phyloP scores from a whole-genome alignment of 2,888 invertebrate genomes.

The Melipona beecheii region DNA sequence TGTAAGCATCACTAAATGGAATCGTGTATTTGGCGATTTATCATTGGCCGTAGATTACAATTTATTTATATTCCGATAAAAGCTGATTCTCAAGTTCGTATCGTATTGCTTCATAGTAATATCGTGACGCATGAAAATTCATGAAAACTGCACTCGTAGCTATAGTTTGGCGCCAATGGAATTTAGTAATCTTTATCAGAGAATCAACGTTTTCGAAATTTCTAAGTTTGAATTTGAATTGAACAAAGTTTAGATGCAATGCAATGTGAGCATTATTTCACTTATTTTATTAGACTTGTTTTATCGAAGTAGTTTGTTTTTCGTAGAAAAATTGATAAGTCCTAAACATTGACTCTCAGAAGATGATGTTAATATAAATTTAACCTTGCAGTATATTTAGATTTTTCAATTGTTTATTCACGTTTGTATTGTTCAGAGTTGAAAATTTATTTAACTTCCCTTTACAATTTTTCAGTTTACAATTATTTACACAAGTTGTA shows the following conservation, averaged over 20 bases:
- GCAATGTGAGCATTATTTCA: constrained; percentile 55
- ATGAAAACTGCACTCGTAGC: constrained; percentile 14
- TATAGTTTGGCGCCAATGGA: constrained; percentile 1
- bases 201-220: constrained; percentile 6
- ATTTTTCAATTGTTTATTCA: not conserved
- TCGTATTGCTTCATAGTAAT: not conserved
- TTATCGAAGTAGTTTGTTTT: not conserved
- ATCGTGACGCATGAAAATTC: constrained; percentile 12
- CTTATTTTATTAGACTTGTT: constrained; percentile 21
- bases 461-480: not conserved
- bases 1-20: constrained; percentile 55
- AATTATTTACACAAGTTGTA: not conserved
- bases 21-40: constrained; percentile 70
- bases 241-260: constrained; percentile 23
- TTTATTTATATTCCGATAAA: constrained; percentile 55
- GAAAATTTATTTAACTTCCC: not conserved
- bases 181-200: not conserved
- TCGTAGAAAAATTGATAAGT: not conserved
- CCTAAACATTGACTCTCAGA: not conserved
- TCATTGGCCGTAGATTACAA: constrained; percentile 69
- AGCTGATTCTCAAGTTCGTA: constrained; percentile 37
- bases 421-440: not conserved
- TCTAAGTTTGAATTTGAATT: constrained; percentile 37
- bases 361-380: not conserved
- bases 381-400: not conserved